A percentile compares a stretch with the other conserved stretches of the same genome.
Evolutionary conservation across 2,888 invertebrate genomes (phyloP).

Genomic region (Microdon myrmicae): DNA sequence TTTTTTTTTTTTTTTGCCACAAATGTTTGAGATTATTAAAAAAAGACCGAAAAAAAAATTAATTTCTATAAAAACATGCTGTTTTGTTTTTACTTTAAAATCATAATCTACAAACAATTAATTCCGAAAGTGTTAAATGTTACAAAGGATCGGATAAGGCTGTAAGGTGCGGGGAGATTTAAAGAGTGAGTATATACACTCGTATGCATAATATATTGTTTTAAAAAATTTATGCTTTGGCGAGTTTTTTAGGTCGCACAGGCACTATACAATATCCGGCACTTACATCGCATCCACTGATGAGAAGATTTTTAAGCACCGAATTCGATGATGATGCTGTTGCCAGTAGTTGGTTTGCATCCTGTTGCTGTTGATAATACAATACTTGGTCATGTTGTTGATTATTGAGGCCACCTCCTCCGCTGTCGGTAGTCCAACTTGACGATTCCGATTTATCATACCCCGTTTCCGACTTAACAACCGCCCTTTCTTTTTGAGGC

Average conservation of each 20-base stretch:
- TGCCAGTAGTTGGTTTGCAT: constrained; percentile 47
- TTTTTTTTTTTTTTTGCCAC: constrained; percentile 4
- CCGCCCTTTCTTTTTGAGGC: constrained; percentile 54
- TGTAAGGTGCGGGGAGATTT: constrained; percentile 11
- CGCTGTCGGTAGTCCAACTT: constrained; percentile 30
- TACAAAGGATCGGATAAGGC: constrained; percentile 5
- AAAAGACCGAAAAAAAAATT: constrained; percentile 32
- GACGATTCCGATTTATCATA: constrained; percentile 48
- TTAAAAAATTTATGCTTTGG: constrained; percentile 62
- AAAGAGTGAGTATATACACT: constrained; percentile 13
- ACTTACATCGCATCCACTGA: constrained; percentile 94
- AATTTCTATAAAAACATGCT: not conserved
- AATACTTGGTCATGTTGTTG: constrained; percentile 44
- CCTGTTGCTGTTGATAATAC: constrained; percentile 31
- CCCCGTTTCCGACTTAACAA: constrained; percentile 61
- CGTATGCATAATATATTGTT: constrained; percentile 1
- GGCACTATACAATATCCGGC: constrained; percentile 90
- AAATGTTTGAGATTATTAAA: constrained; percentile 31
- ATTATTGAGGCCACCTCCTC: constrained; percentile 33
- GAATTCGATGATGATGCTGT: constrained; percentile 60
- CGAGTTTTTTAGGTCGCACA: constrained; percentile 70
- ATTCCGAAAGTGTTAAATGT: constrained; percentile 27
- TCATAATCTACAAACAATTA: too few relatives aligned
- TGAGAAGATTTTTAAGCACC: constrained; percentile 93
- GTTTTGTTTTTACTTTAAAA: not conserved